Conservation (phyloP, 2,113 vertebrate species). For the Buteo buteo region DNA sequence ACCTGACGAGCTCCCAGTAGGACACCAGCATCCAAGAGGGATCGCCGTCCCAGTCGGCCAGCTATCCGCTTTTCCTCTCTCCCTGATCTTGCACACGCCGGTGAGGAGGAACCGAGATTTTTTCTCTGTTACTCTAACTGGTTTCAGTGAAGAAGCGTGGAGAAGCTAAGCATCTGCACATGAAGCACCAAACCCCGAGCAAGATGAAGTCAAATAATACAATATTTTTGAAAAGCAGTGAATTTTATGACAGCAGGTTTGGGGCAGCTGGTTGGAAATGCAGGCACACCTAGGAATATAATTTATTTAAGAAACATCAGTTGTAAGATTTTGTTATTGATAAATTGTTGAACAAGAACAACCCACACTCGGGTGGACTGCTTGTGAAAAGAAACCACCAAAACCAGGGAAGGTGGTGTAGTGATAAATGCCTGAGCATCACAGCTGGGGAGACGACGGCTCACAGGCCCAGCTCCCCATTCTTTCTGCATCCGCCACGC, state of each 20-base stretch:
- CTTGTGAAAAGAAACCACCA: neutral
- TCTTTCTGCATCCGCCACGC: neutral
- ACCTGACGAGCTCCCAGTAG: neutral
- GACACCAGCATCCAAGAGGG: neutral
- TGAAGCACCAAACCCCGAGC: neutral
- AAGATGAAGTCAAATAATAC: neutral
- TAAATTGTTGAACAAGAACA: neutral
- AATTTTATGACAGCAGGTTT: neutral
- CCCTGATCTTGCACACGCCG: neutral
- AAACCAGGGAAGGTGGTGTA: neutral
- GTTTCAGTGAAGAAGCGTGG: neutral
- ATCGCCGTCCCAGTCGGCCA: neutral
- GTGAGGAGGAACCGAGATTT: neutral
- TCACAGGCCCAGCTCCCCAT: neutral
- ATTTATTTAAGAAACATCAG: neutral
- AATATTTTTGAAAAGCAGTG: neutral
- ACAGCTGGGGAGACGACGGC: rapidly evolving
- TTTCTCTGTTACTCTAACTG: neutral
- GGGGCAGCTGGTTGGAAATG: neutral
- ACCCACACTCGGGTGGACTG: too few relatives aligned
- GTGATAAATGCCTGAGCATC: rapidly evolving
- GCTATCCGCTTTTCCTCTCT: neutral
- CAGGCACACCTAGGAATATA: neutral
- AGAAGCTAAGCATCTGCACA: neutral
- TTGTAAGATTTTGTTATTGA: neutral